Conservation (phyloP, 2,888 invertebrate genomes). For the Dryocosmus kuriphilus region DNA sequence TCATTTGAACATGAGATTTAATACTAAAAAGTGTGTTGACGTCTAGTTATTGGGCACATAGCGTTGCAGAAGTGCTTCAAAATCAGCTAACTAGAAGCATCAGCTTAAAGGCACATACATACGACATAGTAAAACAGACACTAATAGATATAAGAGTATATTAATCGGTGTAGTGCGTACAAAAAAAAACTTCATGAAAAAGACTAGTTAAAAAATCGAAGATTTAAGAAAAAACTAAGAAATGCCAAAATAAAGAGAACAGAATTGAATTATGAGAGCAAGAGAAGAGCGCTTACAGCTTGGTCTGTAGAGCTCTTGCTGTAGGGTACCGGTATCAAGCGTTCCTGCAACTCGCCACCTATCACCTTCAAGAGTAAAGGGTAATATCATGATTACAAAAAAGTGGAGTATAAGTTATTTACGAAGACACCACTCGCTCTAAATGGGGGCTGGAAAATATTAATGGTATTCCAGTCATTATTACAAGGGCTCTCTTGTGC, state of each 20-base stretch:
- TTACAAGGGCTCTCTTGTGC: background rate
- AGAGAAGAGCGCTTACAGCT: constrained; percentile 93
- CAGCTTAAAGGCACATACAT: constrained; percentile 43
- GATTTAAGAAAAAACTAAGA: constrained; percentile 59
- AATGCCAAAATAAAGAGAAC: constrained; percentile 64
- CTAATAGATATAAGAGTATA: constrained; percentile 47
- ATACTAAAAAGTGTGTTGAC: background rate
- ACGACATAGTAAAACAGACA: constrained; percentile 43
- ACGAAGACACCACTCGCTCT: constrained; percentile 61
- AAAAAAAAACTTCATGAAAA: constrained; percentile 70
- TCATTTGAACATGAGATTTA: constrained; percentile 11
- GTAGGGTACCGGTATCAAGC: constrained; percentile 99
- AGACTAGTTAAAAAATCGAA: constrained; percentile 65
- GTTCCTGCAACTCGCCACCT: constrained; percentile 99
- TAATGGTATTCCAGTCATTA: background rate
- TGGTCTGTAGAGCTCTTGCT: constrained; percentile 99
- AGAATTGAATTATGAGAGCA: constrained; percentile 79
- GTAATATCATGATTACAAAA: constrained; percentile 86
- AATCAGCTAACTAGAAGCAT: constrained; percentile 50
- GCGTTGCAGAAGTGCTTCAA: constrained; percentile 45
- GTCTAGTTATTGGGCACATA: background rate
- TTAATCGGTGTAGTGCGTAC: constrained; percentile 25
- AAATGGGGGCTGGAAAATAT: background rate
- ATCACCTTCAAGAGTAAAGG: constrained; percentile 98
- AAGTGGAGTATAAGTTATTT: constrained; percentile 72